phyloP scores from a whole-genome alignment of 2,888 invertebrate species.

The Volucella inanis region DNA sequence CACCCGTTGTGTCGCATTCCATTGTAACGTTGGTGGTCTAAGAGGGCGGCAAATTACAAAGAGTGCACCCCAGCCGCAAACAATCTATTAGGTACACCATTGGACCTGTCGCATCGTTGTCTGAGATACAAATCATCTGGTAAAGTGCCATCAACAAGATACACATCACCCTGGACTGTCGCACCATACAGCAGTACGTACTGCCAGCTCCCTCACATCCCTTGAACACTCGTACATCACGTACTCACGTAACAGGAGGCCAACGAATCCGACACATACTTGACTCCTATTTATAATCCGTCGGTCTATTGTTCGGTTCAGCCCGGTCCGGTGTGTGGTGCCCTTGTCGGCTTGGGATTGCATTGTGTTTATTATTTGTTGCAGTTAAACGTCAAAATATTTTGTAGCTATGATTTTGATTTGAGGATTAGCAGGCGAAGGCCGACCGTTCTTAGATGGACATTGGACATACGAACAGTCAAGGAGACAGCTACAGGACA shows the following conservation, averaged over 20 bases:
- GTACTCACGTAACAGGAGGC: conserved; percentile 43
- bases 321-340: conserved; percentile 29
- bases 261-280: conserved; percentile 54
- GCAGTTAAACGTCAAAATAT: conserved; percentile 74
- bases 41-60: conserved; percentile 66
- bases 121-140: conserved; percentile 73
- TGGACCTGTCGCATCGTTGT: conserved; percentile 74
- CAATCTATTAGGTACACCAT: conserved; percentile 74
- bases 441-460: conserved; percentile 39
- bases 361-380: conserved; percentile 69
- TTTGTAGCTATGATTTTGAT: conserved; percentile 70
- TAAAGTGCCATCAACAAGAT: conserved; percentile 73
- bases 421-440: conserved; percentile 64
- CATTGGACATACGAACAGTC: conserved; percentile 6
- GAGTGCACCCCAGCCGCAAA: conserved; percentile 71
- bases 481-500: conserved; percentile 47
- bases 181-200: neutral
- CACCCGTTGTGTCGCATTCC: conserved; percentile 64
- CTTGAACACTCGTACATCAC: conserved; percentile 38
- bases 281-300: conserved; percentile 73
- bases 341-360: conserved; percentile 36
- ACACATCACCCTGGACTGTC: conserved; percentile 65
- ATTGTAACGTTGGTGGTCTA: conserved; percentile 67
- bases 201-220: conserved; percentile 25
- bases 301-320: conserved; percentile 58